Conservation (phyloP, 30 jellyfish, hydroid and myxozoan genomes). For the Turritopsis dohrnii region DNA sequence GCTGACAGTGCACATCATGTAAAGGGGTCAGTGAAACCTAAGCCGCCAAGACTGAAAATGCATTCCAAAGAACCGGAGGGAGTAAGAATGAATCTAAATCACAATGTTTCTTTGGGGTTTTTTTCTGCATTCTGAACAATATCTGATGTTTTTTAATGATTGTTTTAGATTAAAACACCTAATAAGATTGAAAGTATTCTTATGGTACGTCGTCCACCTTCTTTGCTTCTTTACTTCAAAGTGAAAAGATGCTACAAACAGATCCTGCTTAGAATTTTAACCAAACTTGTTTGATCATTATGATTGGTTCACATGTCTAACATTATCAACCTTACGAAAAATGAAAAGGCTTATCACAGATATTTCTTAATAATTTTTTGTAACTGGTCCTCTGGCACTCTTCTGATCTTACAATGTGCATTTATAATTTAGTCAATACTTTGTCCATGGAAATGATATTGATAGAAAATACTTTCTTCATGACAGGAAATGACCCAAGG, state of each 20-base stretch:
- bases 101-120: too few species aligned
- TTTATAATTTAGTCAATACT: too few species aligned
- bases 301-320: too few species aligned
- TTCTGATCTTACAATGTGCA: too few species aligned
- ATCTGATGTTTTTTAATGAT: background rate
- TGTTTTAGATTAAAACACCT: slow-evolving; percentile 33
- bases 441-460: too few species aligned
- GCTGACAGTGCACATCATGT: background rate
- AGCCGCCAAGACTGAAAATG: slow-evolving; percentile 7
- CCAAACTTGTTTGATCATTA: too few species aligned
- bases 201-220: slow-evolving; percentile 35
- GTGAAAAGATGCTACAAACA: background rate
- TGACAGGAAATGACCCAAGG: slow-evolving; percentile 82
- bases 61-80: background rate
- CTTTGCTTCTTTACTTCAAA: background rate
- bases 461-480: background rate
- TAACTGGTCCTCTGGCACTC: background rate
- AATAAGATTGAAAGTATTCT: slow-evolving; percentile 64
- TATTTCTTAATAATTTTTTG: background rate
- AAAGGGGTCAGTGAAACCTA: background rate
- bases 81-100: background rate
- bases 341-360: background rate
- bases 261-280: too few species aligned
- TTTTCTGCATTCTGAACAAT: too few species aligned
- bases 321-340: too few species aligned